Conservation (phyloP, 2,797 vertebrate genomes). For the Poeciliopsis gracilis region DNA sequence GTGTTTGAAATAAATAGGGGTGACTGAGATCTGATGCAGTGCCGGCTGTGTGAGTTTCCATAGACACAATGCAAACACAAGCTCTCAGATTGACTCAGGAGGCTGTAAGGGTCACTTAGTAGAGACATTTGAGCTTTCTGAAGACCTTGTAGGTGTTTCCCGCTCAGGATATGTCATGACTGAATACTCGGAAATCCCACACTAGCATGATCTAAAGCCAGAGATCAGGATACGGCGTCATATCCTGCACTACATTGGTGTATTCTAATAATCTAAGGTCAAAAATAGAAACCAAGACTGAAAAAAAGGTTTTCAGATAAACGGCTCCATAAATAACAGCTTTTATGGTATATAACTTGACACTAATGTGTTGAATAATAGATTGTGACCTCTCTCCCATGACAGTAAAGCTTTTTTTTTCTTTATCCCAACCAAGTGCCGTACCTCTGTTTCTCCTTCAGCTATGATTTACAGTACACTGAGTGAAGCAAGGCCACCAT, state of each 20-base stretch:
- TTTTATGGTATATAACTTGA: conserved; percentile 30
- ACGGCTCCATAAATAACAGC: conserved; percentile 48
- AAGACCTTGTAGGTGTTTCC: conserved; percentile 43
- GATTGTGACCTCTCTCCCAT: conserved; percentile 42
- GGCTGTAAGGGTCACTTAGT: conserved; percentile 35
- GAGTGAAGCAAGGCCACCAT: conserved; percentile 49
- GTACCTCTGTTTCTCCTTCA: conserved; percentile 27
- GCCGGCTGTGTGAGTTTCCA: conserved; percentile 58
- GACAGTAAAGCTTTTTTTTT: conserved; percentile 46
- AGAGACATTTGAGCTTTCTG: conserved; percentile 37
- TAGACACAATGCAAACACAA: conserved; percentile 63
- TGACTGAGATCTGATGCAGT: conserved; percentile 48
- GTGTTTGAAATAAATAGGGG: conserved; percentile 51
- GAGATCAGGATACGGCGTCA: conserved; percentile 38
- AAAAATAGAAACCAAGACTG: conserved; percentile 26
- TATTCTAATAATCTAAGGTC: conserved; percentile 17
- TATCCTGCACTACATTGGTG: conserved; percentile 3
- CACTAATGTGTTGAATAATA: conserved; percentile 46
- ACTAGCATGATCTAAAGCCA: conserved; percentile 46
- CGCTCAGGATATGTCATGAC: conserved; percentile 39
- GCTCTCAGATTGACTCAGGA: conserved; percentile 40
- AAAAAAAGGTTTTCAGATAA: conserved; percentile 13
- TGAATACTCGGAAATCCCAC: conserved; percentile 39
- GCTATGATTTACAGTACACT: conserved; percentile 52
- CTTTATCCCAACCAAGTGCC: conserved; percentile 50